Evolutionary conservation across 2,797 vertebrate genomes (phyloP), one percentile per base, ranked within the genome.

Genomic region (Argyrosomus regius): DNA sequence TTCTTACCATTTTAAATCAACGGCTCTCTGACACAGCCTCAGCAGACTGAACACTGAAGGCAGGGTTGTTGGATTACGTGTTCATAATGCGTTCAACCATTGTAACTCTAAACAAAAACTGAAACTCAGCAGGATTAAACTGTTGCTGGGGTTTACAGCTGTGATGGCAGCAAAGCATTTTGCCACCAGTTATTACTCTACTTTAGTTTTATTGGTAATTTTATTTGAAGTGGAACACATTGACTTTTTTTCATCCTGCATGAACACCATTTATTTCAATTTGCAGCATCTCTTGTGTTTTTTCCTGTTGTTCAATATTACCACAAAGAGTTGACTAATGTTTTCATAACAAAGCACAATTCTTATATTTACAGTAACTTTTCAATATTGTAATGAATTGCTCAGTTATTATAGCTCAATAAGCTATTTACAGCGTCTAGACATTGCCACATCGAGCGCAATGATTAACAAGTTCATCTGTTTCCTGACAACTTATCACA

Each of bases 241-340:
- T 12, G 75, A 74, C 35, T 70, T 60, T 49, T 64, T 49, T 45
- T 13, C 13, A 48, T 45, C 26, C 39, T 16, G 46, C 46, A 28
- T 24, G 20, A 35, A 39, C 52, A 53, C 14, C 11, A 41, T 73
- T 64, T 53, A 50, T 75, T 60, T 74, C 49, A 66, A 41, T 75
- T 62, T 69, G 56, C 45, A 28, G 18, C 65, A 35, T 54, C 56
- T 41, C 49, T 41, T 50, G 58, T 70, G 31, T 70, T 71, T 75
- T 22, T 52, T 22, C 43, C 39, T 59, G 35, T 24, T 52, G 0
- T 24, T 80, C 65, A 52, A 54, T 56, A 59, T 43, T 4, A 73
- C 7, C 61, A 31, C 73, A 28, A 57, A 57, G 39, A 58, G 12
- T 45, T 4, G 20, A 71, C 41, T 53, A 18, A 77, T 26, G 48